Conservation (phyloP, 1,140 invertebrate species). For the Aphaenogaster ashmeadi region DNA sequence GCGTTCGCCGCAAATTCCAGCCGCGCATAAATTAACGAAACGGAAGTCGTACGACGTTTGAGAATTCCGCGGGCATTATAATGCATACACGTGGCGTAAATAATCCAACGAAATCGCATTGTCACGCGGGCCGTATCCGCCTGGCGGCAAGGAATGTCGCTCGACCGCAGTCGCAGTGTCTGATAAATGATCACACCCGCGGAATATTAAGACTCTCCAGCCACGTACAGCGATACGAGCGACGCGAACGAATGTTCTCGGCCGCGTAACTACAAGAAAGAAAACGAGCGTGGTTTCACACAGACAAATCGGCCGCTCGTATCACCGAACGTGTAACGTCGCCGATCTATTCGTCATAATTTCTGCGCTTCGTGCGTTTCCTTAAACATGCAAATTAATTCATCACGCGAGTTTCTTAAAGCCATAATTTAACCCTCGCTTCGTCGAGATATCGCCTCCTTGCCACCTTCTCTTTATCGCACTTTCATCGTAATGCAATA, state of each 20-base stretch:
- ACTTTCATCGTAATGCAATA: background rate
- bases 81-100: slow-evolving; percentile 19
- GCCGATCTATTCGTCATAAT: slow-evolving; percentile 39
- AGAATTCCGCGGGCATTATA: slow-evolving; percentile 17
- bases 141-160: slow-evolving; percentile 67
- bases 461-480: background rate
- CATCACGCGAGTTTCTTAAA: background rate
- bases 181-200: slow-evolving; percentile 72
- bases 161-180: slow-evolving; percentile 53
- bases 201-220: slow-evolving; percentile 72
- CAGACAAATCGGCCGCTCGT: slow-evolving; percentile 62
- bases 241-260: slow-evolving; percentile 72
- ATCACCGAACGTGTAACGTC: background rate
- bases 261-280: slow-evolving; percentile 56
- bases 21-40: slow-evolving; percentile 61
- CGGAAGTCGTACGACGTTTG: slow-evolving; percentile 16
- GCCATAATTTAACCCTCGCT: background rate
- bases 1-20: background rate
- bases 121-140: slow-evolving; percentile 57
- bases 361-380: slow-evolving; percentile 11
- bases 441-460: background rate
- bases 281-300: slow-evolving; percentile 54
- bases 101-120: slow-evolving; percentile 60
- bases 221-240: slow-evolving; percentile 64
- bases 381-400: slow-evolving; percentile 30